A percentile compares a stretch with the other conserved stretches of the same genome.
Conservation (phyloP, 2,113 vertebrate genomes). For the Dermatemys mawii region DNA sequence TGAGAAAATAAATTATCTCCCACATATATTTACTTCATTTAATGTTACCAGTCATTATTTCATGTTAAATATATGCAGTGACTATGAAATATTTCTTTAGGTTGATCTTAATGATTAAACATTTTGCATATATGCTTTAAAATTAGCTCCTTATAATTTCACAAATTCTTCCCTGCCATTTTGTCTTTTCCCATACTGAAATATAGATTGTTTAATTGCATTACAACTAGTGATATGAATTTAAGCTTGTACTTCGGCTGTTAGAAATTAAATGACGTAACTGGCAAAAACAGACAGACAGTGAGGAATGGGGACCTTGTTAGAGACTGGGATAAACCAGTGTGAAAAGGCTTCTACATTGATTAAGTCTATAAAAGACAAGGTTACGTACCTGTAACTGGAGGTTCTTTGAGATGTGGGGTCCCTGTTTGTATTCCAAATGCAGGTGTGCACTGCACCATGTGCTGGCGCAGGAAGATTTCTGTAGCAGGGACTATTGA, state of each 20-base stretch:
- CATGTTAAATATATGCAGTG: neutral
- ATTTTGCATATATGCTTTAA: neutral
- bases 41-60: neutral
- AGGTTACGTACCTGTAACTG: too few relatives aligned
- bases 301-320: neutral
- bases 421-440: too few relatives aligned
- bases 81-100: neutral
- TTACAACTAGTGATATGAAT: neutral
- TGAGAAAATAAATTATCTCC: neutral
- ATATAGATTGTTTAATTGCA: neutral
- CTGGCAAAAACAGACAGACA: neutral
- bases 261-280: neutral
- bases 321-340: neutral
- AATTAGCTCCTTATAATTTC: neutral
- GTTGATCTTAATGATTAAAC: neutral
- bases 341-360: neutral
- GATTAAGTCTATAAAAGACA: neutral
- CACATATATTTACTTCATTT: rapidly evolving
- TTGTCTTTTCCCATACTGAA: neutral
- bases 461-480: too few relatives aligned
- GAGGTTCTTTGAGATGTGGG: too few relatives aligned
- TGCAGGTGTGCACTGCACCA: too few relatives aligned
- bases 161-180: neutral
- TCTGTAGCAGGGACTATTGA: too few relatives aligned
- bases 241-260: neutral